These are phyloP conservation scores for Danio jaintianensis DNA, from an alignment of 2,797 vertebrate species.

Conservation along the genomic window DNA sequence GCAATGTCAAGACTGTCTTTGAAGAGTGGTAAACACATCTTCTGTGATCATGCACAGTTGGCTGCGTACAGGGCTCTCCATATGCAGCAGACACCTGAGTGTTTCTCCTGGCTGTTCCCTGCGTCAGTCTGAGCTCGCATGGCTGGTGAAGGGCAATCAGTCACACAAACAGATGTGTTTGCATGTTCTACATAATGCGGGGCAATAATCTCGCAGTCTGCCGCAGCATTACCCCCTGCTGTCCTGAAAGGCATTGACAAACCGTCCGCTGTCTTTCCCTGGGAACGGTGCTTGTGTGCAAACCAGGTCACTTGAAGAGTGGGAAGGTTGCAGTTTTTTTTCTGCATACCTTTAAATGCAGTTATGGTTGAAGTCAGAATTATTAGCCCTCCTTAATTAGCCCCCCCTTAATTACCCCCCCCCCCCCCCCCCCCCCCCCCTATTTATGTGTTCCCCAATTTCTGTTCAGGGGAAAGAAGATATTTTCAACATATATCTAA, in stretches of 20 bases:
- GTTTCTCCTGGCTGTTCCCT: conserved; percentile 1
- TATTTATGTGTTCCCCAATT: too few species aligned
- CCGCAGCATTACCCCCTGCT: conserved; percentile 58
- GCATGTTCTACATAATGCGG: conserved; percentile 62
- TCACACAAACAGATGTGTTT: conserved; percentile 66
- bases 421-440: too few species aligned
- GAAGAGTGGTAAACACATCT: conserved; percentile 34
- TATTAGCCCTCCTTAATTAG: too few species aligned
- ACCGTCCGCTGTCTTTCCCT: conserved; percentile 40
- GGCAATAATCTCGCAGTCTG: conserved; percentile 62
- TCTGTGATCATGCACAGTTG: conserved; percentile 30
- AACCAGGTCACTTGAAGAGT: conserved; percentile 40
- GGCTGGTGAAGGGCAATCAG: conserved; percentile 56
- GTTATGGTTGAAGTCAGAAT: neutral
- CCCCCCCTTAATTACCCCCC: too few species aligned
- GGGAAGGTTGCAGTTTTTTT: conserved; percentile 24
- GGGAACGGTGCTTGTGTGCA: conserved; percentile 38
- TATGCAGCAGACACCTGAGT: conserved; percentile 38
- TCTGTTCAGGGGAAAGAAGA: too few species aligned
- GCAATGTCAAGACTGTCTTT: conserved; percentile 28
- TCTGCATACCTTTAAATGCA: neutral
- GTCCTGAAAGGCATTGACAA: conserved; percentile 57
- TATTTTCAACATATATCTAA: too few species aligned
- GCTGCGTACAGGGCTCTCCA: neutral
- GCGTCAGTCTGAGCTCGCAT: conserved; percentile 38